Conservation (phyloP, 2,888 invertebrate genomes). For the Poecilobothrus nobilitatus region DNA sequence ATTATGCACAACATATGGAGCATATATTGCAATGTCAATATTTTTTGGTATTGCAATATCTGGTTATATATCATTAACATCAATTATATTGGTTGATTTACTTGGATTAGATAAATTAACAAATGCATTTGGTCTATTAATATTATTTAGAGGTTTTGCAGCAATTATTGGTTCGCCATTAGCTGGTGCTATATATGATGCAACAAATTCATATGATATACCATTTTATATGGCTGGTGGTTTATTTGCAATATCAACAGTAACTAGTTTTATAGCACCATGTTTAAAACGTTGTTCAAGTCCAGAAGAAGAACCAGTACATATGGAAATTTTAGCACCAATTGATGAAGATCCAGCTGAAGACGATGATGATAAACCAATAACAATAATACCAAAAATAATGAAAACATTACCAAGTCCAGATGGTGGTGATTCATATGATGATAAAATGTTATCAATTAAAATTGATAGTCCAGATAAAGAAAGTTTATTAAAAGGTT, state of each 20-base stretch:
- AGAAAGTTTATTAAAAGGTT: background rate
- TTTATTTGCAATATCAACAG: slow-evolving; percentile 74
- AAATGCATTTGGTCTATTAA: slow-evolving; percentile 92
- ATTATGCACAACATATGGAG: slow-evolving; percentile 66
- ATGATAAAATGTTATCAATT: background rate
- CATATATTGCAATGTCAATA: slow-evolving; percentile 72
- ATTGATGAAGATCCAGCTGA: slow-evolving; percentile 79
- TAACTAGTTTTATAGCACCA: slow-evolving; percentile 77
- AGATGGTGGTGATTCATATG: slow-evolving; percentile 20
- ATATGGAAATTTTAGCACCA: slow-evolving; percentile 65
- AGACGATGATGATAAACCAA: slow-evolving; percentile 64
- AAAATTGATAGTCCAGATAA: slow-evolving; percentile 6
- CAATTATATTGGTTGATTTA: slow-evolving; percentile 93
- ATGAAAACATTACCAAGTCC: slow-evolving; percentile 69
- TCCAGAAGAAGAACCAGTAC: slow-evolving; percentile 54
- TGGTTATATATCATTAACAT: slow-evolving; percentile 94
- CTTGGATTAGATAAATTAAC: slow-evolving; percentile 92
- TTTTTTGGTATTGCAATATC: slow-evolving; percentile 90
- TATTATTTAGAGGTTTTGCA: slow-evolving; percentile 90
- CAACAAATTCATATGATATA: slow-evolving; percentile 73
- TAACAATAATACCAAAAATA: slow-evolving; percentile 69
- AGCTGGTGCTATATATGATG: slow-evolving; percentile 83
- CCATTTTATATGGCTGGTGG: slow-evolving; percentile 90
- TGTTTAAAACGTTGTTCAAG: slow-evolving; percentile 53
- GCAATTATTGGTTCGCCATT: slow-evolving; percentile 78